Percentiles rank a stretch among this genome's conserved stretches.
Evolutionary conservation across 2,888 invertebrate species (phyloP).

Genomic region (Pemphredon lugubris): DNA sequence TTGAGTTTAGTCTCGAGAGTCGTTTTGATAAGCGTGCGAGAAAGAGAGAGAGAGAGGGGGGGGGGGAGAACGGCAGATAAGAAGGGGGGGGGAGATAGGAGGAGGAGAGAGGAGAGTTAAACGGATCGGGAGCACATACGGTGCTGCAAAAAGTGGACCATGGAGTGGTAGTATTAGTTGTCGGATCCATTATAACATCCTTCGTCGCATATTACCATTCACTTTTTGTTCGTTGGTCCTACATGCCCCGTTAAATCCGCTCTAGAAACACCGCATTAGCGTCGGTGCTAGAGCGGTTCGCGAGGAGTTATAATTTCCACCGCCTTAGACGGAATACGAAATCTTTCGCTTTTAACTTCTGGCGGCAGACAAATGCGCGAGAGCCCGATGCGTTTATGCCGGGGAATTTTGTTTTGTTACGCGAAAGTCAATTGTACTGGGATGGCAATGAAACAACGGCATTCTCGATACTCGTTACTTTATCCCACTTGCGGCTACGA

Average conservation of each 20-base stretch:
- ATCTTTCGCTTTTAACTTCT: slow-evolving; percentile 13
- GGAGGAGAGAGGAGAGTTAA: slow-evolving; percentile 9
- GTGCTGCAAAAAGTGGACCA: slow-evolving; percentile 42
- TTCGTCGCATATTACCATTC: slow-evolving; percentile 51
- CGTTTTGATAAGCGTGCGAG: not conserved
- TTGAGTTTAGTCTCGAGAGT: not conserved
- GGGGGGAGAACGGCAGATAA: not conserved
- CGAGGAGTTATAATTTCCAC: slow-evolving; percentile 52
- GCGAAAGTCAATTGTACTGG: no score
- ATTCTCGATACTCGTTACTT: no score
- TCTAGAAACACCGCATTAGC: slow-evolving; percentile 43
- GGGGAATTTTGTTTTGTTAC: no score
- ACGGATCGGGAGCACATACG: slow-evolving; percentile 27
- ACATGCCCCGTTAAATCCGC: slow-evolving; percentile 59
- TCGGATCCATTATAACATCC: slow-evolving; percentile 52
- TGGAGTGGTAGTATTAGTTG: slow-evolving; percentile 39
- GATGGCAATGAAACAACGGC: no score
- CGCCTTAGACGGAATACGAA: slow-evolving; percentile 7
- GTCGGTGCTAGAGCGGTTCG: slow-evolving; percentile 44
- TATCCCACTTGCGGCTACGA: no score
- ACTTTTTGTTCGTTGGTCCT: slow-evolving; percentile 37
- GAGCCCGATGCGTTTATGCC: no score
- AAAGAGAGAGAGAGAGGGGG: not conserved
- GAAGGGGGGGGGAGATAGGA: not conserved
- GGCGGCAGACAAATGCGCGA: no score